Conservation (phyloP, 2,113 vertebrate genomes). For the Xiphophorus hellerii region DNA sequence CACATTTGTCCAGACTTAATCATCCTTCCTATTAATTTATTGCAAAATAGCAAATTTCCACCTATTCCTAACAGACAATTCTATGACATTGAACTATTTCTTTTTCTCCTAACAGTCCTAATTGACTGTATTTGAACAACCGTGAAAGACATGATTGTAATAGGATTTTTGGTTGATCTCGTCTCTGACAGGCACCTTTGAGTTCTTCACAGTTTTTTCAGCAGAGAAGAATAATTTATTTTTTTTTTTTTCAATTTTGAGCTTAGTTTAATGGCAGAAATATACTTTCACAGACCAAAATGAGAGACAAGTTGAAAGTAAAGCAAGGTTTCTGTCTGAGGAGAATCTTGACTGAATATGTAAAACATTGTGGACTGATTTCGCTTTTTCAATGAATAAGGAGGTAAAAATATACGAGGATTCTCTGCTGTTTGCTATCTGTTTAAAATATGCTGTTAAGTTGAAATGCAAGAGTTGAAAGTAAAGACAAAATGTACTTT, state of each 20-base stretch:
- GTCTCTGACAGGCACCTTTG: no score
- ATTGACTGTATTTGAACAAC: neutral
- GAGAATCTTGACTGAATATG: neutral
- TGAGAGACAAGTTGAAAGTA: no score
- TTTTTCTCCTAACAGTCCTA: neutral
- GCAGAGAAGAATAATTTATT: no score
- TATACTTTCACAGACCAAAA: no score
- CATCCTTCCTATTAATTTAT: neutral
- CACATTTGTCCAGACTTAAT: neutral
- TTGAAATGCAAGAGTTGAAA: neutral
- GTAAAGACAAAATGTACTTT: neutral
- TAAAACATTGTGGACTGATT: neutral
- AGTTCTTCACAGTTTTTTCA: no score
- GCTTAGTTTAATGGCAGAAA: no score
- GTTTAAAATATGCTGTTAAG: neutral
- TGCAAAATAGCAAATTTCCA: neutral
- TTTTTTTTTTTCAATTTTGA: no score
- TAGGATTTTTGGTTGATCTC: no score
- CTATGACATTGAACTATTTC: neutral
- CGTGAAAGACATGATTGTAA: neutral
- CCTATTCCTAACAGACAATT: neutral
- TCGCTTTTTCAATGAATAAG: neutral
- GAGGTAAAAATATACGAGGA: neutral
- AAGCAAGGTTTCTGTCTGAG: neutral
- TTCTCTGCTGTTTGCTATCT: neutral